Evolutionary conservation across 37 sponge, comb jelly and placozoan genomes (phyloP).

Genomic region (Axinella damicornis): DNA sequence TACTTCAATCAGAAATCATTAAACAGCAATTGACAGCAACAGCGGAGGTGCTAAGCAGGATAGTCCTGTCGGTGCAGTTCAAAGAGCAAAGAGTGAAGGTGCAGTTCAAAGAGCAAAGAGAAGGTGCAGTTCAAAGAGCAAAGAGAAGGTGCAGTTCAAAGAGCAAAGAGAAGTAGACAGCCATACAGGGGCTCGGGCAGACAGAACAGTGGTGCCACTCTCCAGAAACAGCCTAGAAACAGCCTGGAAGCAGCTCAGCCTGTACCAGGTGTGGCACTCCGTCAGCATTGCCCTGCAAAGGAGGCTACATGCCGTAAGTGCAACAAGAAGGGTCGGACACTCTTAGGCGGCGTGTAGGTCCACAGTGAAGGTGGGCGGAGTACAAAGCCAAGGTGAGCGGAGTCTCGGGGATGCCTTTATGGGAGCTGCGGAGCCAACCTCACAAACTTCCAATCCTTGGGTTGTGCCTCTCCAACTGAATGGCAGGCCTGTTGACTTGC

Average conservation of each 20-base stretch:
- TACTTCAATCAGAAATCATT: neutral
- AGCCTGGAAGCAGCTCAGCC: too few relatives aligned
- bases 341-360: constrained; percentile 5
- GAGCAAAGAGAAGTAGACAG: too few relatives aligned
- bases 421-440: neutral
- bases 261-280: constrained; percentile 25
- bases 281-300: constrained; percentile 20
- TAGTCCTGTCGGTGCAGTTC: too few relatives aligned
- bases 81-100: too few relatives aligned
- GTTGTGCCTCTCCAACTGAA: constrained; percentile 7
- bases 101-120: too few relatives aligned
- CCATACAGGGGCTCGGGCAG: too few relatives aligned
- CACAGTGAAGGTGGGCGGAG: neutral
- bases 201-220: too few relatives aligned
- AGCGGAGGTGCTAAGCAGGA: too few relatives aligned
- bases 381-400: neutral
- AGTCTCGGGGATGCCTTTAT: neutral
- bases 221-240: too few relatives aligned
- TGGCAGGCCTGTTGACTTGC: constrained; percentile 4
- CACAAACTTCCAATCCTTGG: constrained; percentile 1
- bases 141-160: too few relatives aligned
- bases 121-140: too few relatives aligned
- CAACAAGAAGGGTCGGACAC: constrained; percentile 17
- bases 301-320: constrained; percentile 20
- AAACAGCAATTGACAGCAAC: constrained; percentile 8